phyloP scores from a whole-genome alignment of 92 coral and sea anemone genomes.

The Isaurus tuberculatus region DNA sequence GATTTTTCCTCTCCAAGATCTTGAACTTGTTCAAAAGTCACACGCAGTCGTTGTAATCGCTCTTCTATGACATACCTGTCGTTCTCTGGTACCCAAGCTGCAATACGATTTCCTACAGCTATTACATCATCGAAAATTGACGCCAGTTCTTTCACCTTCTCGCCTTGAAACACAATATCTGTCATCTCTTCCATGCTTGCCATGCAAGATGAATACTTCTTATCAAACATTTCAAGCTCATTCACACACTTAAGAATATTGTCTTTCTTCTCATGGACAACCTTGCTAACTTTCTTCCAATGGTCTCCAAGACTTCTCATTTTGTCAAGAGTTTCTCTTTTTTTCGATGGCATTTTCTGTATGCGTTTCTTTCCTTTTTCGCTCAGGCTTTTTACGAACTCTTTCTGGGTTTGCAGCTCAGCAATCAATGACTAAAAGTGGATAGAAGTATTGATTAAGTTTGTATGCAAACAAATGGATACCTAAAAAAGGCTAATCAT shows the following conservation, averaged over 20 bases:
- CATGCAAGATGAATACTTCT: conserved; percentile 75
- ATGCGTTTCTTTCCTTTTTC: conserved; percentile 79
- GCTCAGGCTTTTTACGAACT: conserved; percentile 81
- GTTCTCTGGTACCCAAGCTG: conserved; percentile 63
- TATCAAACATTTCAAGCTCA: conserved; percentile 75
- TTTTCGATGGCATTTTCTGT: conserved; percentile 67
- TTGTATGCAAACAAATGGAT: no score
- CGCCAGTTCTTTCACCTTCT: conserved; percentile 29
- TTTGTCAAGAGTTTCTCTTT: conserved; percentile 73
- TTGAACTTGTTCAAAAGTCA: conserved; percentile 75
- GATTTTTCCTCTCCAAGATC: conserved; percentile 72
- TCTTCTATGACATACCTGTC: conserved; percentile 69
- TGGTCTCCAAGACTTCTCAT: conserved; percentile 74
- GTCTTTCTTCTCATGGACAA: conserved; percentile 76
- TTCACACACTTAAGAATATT: conserved; percentile 57
- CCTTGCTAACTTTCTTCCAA: conserved; percentile 80
- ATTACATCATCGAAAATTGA: conserved; percentile 71
- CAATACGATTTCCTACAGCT: conserved; percentile 67
- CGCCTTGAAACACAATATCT: conserved; percentile 38
- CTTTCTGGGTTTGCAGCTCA: conserved; percentile 84
- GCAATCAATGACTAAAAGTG: conserved; percentile 67
- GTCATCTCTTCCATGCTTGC: conserved; percentile 45
- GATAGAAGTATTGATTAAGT: no score
- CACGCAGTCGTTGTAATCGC: conserved; percentile 69
- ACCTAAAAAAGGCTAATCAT: no score